phyloP scores from a whole-genome alignment of 2,888 invertebrate species.

The Trachelus iudaicus region DNA sequence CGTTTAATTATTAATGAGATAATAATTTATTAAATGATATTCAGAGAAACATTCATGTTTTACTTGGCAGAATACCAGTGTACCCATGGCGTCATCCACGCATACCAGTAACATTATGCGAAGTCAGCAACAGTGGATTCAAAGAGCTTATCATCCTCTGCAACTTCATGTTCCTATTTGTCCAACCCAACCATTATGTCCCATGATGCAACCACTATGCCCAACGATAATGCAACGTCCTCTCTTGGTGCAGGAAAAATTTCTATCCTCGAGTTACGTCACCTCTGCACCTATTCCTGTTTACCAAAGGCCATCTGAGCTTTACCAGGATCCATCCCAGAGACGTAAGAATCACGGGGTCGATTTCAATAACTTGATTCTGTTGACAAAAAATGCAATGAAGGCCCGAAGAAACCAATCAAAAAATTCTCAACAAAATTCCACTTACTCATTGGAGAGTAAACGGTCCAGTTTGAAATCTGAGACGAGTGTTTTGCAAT shows the following conservation, averaged over 20 bases:
- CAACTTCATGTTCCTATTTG: constrained; percentile 41
- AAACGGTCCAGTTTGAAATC: constrained; percentile 40
- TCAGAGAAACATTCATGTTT: constrained; percentile 9
- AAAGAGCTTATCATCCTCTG: constrained; percentile 41
- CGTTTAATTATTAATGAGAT: background rate
- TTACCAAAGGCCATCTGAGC: constrained; percentile 54
- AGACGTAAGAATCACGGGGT: constrained; percentile 53
- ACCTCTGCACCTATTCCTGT: constrained; percentile 48
- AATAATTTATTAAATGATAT: background rate
- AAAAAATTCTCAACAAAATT: constrained; percentile 38
- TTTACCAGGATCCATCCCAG: constrained; percentile 45
- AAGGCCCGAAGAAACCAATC: constrained; percentile 48
- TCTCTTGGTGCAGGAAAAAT: constrained; percentile 32
- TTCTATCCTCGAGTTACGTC: constrained; percentile 26
- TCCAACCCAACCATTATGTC: constrained; percentile 36
- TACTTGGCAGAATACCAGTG: constrained; percentile 41
- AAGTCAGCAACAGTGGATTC: constrained; percentile 54
- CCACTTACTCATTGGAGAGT: constrained; percentile 40
- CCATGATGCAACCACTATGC: constrained; percentile 46
- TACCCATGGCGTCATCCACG: constrained; percentile 46
- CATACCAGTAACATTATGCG: constrained; percentile 41
- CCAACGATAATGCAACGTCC: constrained; percentile 49
- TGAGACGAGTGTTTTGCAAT: constrained; percentile 38
- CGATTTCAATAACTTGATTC: constrained; percentile 59
- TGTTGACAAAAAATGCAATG: constrained; percentile 57